Evolutionary conservation across 2,888 invertebrate genomes (phyloP), one percentile per base, ranked within the genome.

Genomic region (Podabrus alpinus): DNA sequence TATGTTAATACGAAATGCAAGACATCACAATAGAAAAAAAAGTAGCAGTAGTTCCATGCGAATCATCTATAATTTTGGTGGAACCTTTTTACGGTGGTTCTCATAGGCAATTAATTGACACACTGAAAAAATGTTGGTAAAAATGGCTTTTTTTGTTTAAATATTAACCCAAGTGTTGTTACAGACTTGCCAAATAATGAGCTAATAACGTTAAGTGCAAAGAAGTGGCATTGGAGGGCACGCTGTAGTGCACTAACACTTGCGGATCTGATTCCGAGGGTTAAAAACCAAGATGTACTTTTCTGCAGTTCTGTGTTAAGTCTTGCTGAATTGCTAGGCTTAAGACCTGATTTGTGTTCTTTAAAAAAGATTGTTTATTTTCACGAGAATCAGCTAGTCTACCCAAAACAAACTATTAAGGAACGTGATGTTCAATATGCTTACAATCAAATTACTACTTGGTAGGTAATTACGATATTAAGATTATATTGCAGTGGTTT

Each of bases 171-270:
- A n/a, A 7, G 2, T 59, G 17, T 2, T 17, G n/a, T 60, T 61
- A 15, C 77, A 81, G 81, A 78, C 77, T 69, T 82, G 59, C 78
- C 81, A 2, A 79, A 87, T 70, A 89, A 86, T 80, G 87, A 88
- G 76, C 82, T 92, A 10, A 87, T 90, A 24, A 91, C 90, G 62
- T 86, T 94, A 83, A 88, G 91, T 1, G 92, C 92, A 9, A 94
- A 93, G 82, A 94, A 94, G 84, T 94, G 94, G 94, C 94, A 93
- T 80, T 94, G 94, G 94, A 86, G 92, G 72, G 92, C 94, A 0
- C 86, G 94, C 67, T 92, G 92, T 15, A 89, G 92, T 16, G 92
- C 93, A 0, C 85, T 94, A 1, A 89, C 91, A 80, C 88, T 94
- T 77, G 89, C 91, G 1, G 89, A 91, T 82, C 84, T 86, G 15